Evolutionary conservation across 2,797 vertebrate genomes (phyloP).

Genomic region (Micropoecilia bifurca): DNA sequence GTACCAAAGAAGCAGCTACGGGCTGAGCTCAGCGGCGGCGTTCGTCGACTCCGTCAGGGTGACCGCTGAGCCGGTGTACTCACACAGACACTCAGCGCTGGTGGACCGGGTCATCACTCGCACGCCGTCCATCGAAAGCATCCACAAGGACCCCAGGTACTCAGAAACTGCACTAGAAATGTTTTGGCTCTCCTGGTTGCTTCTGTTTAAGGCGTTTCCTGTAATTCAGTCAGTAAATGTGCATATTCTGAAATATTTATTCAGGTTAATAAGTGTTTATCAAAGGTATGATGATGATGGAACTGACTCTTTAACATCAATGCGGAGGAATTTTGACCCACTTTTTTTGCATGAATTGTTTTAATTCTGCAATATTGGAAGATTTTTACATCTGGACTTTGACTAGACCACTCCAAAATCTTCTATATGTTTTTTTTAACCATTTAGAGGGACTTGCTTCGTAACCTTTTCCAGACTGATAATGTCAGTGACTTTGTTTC

Average conservation of each 20-base stretch:
- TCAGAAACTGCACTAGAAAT: not conserved
- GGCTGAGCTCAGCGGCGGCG: constrained; percentile 86
- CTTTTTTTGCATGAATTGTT: not conserved
- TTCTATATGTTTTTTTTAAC: not conserved
- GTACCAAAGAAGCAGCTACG: constrained; percentile 94
- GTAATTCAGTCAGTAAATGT: no score
- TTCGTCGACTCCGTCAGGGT: constrained; percentile 90
- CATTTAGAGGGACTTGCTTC: not conserved
- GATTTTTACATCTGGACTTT: not conserved
- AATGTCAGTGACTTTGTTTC: not conserved
- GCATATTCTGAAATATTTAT: not conserved
- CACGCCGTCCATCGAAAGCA: constrained; percentile 95
- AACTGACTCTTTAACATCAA: no score
- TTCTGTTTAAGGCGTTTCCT: no score
- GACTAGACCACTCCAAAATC: not conserved
- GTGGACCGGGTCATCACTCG: constrained; percentile 88
- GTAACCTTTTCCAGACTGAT: not conserved
- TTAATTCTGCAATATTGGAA: not conserved
- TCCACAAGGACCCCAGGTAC: constrained; percentile 97
- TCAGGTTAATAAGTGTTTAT: not conserved
- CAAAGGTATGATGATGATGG: no score
- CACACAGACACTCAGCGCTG: constrained; percentile 79
- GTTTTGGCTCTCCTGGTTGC: not conserved
- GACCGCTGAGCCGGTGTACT: constrained; percentile 83
- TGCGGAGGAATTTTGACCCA: not conserved